Evolutionary conservation across 2,113 vertebrate species (phyloP).

Genomic region (Ondatra zibethicus): DNA sequence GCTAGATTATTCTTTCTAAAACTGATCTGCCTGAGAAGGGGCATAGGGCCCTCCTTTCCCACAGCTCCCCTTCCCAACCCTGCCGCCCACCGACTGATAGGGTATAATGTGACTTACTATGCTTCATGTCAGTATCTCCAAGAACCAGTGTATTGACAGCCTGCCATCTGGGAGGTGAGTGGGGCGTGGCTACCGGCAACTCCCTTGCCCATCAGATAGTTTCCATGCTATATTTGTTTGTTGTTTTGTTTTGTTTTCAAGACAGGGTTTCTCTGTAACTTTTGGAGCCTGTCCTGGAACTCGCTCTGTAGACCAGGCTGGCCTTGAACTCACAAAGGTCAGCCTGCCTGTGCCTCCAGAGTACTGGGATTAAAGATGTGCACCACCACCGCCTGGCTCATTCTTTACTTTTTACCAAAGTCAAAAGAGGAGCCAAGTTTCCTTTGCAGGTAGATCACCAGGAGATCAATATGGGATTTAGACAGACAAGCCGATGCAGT

Average conservation of each 20-base stretch:
- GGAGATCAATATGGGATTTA: neutral
- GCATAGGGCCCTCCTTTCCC: neutral
- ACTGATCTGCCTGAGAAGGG: slow-evolving; percentile 48
- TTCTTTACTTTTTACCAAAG: neutral
- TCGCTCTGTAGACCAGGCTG: too few species aligned
- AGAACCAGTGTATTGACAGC: neutral
- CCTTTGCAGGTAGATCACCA: neutral
- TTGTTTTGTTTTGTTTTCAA: neutral
- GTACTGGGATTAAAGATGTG: too few species aligned
- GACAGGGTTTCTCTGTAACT: too few species aligned
- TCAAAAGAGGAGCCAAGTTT: neutral
- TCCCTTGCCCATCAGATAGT: neutral
- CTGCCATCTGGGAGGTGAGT: neutral
- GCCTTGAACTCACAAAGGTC: too few species aligned
- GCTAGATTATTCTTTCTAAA: neutral
- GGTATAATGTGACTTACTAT: rapidly evolving
- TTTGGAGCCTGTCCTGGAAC: too few species aligned
- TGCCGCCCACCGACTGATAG: neutral
- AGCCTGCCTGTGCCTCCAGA: too few species aligned
- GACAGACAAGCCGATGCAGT: neutral
- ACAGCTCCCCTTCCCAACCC: neutral
- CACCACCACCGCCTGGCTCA: too few species aligned
- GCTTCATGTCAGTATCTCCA: neutral
- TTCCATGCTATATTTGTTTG: slow-evolving; percentile 44
- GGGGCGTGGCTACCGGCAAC: neutral